These are phyloP conservation scores for Grammomys surdaster DNA, from an alignment of 2,113 vertebrate species.

Conservation along the genomic window DNA sequence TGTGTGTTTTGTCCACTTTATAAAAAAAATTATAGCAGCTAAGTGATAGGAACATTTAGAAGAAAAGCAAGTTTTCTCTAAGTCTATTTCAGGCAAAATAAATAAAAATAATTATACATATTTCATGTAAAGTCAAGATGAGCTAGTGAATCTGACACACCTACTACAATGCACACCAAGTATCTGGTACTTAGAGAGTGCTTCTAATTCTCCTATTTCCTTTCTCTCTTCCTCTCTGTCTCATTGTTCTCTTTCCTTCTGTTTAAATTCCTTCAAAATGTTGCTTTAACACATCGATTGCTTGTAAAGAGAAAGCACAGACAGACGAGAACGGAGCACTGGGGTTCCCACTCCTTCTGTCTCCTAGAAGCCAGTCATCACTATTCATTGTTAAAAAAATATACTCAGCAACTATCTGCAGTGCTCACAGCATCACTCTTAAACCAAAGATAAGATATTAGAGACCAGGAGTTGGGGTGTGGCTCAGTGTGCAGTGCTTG, in stretches of 20 bases:
- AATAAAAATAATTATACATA: neutral
- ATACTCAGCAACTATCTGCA: too few species aligned
- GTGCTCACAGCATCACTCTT: neutral
- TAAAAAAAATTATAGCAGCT: neutral
- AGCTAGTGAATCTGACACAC: neutral
- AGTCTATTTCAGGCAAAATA: constrained; percentile 12
- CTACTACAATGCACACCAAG: neutral
- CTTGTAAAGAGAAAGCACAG: constrained; percentile 30
- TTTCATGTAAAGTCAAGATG: neutral
- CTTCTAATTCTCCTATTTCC: neutral
- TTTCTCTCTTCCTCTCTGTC: neutral
- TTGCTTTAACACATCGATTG: neutral
- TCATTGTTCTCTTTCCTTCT: neutral
- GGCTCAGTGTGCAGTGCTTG: neutral
- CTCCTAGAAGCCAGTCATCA: neutral
- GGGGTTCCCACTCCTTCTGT: neutral
- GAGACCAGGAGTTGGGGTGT: neutral
- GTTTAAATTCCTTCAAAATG: constrained; percentile 21
- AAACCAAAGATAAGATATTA: neutral
- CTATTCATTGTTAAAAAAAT: neutral
- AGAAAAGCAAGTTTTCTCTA: constrained; percentile 23
- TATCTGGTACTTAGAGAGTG: neutral
- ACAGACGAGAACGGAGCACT: neutral
- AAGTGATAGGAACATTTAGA: neutral
- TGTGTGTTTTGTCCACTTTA: constrained; percentile 46